Conservation (phyloP, 1,140 invertebrate genomes). For the Choristoneura fumiferana region DNA sequence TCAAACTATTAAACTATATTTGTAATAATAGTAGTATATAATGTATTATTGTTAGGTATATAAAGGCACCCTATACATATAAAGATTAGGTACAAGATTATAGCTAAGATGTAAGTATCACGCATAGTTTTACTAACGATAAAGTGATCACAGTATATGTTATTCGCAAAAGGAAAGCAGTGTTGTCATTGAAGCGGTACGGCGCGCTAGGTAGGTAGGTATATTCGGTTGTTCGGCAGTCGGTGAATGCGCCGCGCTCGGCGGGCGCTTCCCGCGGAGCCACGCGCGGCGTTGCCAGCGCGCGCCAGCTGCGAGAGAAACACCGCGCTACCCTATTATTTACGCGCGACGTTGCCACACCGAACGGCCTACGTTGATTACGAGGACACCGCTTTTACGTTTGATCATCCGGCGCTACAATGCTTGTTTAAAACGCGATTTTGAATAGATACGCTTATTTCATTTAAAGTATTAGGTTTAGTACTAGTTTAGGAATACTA, state of each 20-base stretch:
- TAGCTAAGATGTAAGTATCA: neutral
- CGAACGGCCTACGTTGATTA: slow-evolving; percentile 76
- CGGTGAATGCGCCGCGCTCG: slow-evolving; percentile 54
- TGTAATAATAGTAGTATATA: slow-evolving; percentile 7
- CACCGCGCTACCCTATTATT: slow-evolving; percentile 76
- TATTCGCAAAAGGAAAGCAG: slow-evolving; percentile 35
- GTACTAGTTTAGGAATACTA: neutral
- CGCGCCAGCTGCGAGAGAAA: slow-evolving; percentile 73
- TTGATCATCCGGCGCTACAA: slow-evolving; percentile 65
- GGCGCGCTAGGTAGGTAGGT: slow-evolving; percentile 49
- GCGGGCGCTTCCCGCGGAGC: slow-evolving; percentile 48
- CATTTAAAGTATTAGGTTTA: slow-evolving; percentile 5
- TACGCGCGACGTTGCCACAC: slow-evolving; percentile 79
- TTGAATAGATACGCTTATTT: slow-evolving; percentile 15
- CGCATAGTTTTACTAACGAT: neutral
- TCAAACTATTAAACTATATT: too few species aligned
- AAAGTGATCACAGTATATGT: neutral
- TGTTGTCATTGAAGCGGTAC: slow-evolving; percentile 38
- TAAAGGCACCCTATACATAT: slow-evolving; percentile 30
- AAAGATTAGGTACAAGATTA: slow-evolving; percentile 32
- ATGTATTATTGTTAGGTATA: slow-evolving; percentile 25
- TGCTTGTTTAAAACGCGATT: slow-evolving; percentile 33
- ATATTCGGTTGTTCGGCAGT: slow-evolving; percentile 47
- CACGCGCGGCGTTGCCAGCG: slow-evolving; percentile 61
- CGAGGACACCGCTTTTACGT: slow-evolving; percentile 78